phyloP scores from a whole-genome alignment of 2,113 vertebrate genomes.

The Ictalurus furcatus region DNA sequence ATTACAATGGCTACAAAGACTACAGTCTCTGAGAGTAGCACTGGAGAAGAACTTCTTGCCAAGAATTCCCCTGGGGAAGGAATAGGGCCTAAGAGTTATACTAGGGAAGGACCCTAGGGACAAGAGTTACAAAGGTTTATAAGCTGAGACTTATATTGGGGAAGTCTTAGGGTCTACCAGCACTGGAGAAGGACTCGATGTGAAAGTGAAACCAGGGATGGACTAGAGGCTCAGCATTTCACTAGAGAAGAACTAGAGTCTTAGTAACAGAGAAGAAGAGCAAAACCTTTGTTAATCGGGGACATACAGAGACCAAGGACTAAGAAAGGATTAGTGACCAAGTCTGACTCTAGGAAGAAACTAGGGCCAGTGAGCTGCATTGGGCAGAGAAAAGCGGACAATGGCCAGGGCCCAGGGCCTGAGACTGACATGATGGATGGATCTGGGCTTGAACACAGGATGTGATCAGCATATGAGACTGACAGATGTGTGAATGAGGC shows the following conservation, averaged over 20 bases:
- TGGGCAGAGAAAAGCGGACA: background rate
- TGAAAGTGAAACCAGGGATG: background rate
- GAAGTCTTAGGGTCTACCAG: background rate
- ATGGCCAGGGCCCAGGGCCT: background rate
- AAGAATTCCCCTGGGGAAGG: background rate
- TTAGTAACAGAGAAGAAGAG: background rate
- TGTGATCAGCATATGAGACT: background rate
- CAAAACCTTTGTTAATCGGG: background rate
- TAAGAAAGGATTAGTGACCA: background rate
- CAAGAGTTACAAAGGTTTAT: background rate
- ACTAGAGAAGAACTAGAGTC: background rate
- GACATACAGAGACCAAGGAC: background rate
- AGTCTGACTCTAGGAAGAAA: background rate
- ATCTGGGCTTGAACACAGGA: conserved; percentile 3
- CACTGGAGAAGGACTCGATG: background rate
- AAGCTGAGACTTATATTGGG: background rate
- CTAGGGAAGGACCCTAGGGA: background rate
- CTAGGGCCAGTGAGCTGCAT: background rate
- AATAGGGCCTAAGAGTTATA: background rate
- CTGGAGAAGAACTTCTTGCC: background rate
- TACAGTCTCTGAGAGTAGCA: background rate
- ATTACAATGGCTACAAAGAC: background rate
- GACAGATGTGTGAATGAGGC: conserved; percentile 12
- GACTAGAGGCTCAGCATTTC: background rate
- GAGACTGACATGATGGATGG: background rate